Evolutionary conservation across 92 coral and sea anemone species (phyloP).

Genomic region (Phenganax subtilis): DNA sequence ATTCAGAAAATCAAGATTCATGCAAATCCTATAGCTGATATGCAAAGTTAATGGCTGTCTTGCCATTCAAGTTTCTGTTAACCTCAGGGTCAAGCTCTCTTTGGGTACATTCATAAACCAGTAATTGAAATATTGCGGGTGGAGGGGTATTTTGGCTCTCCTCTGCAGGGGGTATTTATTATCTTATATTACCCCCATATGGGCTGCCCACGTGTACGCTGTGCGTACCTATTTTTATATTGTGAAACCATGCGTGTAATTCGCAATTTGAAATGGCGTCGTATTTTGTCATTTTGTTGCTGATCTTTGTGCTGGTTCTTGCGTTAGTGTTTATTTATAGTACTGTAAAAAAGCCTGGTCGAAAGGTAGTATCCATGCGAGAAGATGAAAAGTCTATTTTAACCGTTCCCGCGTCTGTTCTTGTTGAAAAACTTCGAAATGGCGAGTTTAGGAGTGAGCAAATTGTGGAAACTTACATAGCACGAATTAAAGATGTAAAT

Average conservation of each 20-base stretch:
- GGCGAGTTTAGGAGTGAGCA: constrained; percentile 72
- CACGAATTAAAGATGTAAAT: constrained; percentile 70
- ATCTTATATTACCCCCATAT: no score
- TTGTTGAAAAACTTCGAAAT: constrained; percentile 65
- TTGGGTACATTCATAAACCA: no score
- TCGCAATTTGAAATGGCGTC: background rate
- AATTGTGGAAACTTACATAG: constrained; percentile 60
- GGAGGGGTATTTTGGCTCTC: no score
- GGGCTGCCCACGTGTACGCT: no score
- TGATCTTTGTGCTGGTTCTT: background rate
- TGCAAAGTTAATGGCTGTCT: constrained; percentile 28
- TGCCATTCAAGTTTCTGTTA: no score
- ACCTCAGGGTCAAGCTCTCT: no score
- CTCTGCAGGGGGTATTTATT: no score
- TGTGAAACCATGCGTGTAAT: no score
- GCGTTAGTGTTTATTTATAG: background rate
- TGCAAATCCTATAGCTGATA: constrained; percentile 92
- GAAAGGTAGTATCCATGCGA: background rate
- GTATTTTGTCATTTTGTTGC: background rate
- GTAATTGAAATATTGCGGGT: no score
- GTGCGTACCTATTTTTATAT: no score
- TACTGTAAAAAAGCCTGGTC: background rate
- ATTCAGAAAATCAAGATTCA: constrained; percentile 75
- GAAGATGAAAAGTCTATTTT: constrained; percentile 22
- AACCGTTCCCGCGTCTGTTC: constrained; percentile 57